Conservation (phyloP, 2,113 vertebrate genomes). For the Beaufortia kweichowensis region DNA sequence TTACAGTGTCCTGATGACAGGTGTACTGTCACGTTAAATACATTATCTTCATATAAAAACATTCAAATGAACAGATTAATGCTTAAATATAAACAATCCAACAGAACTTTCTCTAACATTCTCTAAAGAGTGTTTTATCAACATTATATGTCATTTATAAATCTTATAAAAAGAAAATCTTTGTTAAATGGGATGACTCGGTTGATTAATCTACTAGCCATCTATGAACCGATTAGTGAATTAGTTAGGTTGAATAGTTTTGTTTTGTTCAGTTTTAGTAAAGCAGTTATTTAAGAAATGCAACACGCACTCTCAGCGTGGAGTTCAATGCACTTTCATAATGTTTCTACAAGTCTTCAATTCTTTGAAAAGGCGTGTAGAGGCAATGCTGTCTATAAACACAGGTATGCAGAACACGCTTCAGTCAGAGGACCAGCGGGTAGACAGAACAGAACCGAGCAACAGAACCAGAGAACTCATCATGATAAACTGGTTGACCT, state of each 20-base stretch:
- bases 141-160: too few species aligned
- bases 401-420: constrained; percentile 33
- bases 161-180: too few species aligned
- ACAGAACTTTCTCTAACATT: not conserved
- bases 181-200: too few species aligned
- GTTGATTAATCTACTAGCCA: too few species aligned
- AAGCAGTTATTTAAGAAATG: too few species aligned
- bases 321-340: not conserved
- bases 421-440: not conserved
- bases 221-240: too few species aligned
- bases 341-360: constrained; percentile 12
- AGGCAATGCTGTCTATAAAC: constrained; percentile 36
- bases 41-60: not conserved
- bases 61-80: not conserved
- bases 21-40: not conserved
- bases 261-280: too few species aligned
- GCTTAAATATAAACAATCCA: not conserved
- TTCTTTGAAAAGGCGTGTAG: constrained; percentile 31
- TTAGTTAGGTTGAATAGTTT: too few species aligned
- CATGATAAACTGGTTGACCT: constrained; percentile 40
- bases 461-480: constrained; percentile 51
- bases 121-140: too few species aligned
- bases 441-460: constrained; percentile 36
- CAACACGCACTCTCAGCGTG: too few species aligned
- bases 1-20: constrained; percentile 2